A percentile compares a stretch with the other conserved stretches of the same genome.
Evolutionary conservation across 2,113 vertebrate genomes (phyloP).

Genomic region (Nibea coibor): DNA sequence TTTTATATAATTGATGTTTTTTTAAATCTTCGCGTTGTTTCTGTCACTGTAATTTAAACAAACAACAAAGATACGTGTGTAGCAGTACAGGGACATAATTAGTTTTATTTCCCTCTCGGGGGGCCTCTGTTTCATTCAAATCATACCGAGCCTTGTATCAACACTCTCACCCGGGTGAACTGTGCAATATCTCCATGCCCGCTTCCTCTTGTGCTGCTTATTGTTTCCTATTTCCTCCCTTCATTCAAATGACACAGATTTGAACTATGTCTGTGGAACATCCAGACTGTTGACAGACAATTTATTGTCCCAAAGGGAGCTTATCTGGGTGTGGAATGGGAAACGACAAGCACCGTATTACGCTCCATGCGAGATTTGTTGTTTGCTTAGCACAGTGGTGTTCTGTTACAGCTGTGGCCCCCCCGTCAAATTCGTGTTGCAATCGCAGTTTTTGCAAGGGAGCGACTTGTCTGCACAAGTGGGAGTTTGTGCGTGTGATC

Average conservation of each 20-base stretch:
- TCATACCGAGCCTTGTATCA: slow-evolving; percentile 46
- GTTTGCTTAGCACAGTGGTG: background rate
- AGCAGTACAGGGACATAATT: background rate
- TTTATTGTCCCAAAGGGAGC: slow-evolving; percentile 26
- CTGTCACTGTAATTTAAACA: background rate
- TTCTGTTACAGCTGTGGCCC: background rate
- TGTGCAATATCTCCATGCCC: slow-evolving; percentile 26
- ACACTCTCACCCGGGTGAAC: slow-evolving; percentile 30
- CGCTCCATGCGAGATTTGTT: background rate
- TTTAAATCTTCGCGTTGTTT: background rate
- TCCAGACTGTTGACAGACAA: slow-evolving; percentile 20
- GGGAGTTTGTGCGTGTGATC: slow-evolving; percentile 22
- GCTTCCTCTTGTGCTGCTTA: slow-evolving; percentile 63
- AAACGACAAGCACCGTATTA: background rate
- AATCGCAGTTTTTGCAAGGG: background rate
- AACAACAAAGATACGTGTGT: background rate
- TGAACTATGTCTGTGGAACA: slow-evolving; percentile 38
- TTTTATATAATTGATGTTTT: background rate
- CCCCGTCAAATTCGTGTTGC: slow-evolving; percentile 6
- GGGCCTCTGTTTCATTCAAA: slow-evolving; percentile 48
- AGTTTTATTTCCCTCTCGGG: slow-evolving; percentile 16
- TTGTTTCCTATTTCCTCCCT: slow-evolving; percentile 71
- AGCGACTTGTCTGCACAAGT: slow-evolving; percentile 23
- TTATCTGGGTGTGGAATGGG: slow-evolving; percentile 17
- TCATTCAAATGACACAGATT: slow-evolving; percentile 60